Evolutionary conservation across 2,888 invertebrate genomes (phyloP).

Genomic region (Rotaria socialis): DNA sequence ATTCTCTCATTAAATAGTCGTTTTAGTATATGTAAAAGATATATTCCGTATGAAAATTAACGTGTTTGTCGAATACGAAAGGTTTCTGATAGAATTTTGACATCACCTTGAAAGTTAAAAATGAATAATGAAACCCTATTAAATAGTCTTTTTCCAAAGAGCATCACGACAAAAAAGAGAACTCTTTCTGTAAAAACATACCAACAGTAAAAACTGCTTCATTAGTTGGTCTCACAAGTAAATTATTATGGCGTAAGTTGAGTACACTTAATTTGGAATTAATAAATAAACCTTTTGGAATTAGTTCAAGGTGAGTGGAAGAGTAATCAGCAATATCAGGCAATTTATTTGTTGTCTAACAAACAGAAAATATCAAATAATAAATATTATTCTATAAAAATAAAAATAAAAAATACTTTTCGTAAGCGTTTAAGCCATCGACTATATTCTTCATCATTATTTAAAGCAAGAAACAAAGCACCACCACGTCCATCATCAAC

Average conservation of each 20-base stretch:
- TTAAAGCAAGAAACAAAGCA: constrained; percentile 55
- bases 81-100: background rate
- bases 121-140: background rate
- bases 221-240: constrained; percentile 56
- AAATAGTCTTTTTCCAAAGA: background rate
- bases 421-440: constrained; percentile 57
- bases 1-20: too few species aligned
- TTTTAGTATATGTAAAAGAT: too few species aligned
- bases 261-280: constrained; percentile 57
- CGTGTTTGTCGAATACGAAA: background rate
- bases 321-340: constrained; percentile 60
- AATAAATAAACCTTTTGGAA: constrained; percentile 60
- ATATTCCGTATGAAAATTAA: too few species aligned
- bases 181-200: background rate
- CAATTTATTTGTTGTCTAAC: constrained; percentile 58
- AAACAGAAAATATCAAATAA: background rate
- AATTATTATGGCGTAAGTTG: constrained; percentile 60
- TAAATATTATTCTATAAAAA: background rate
- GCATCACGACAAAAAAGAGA: background rate
- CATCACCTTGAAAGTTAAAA: background rate
- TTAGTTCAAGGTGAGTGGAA: constrained; percentile 60
- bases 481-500: constrained; percentile 54
- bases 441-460: constrained; percentile 52
- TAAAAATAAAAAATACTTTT: constrained; percentile 51
- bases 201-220: constrained; percentile 57